phyloP scores from a whole-genome alignment of 2,888 invertebrate species.

The Marronus borbonicus region DNA sequence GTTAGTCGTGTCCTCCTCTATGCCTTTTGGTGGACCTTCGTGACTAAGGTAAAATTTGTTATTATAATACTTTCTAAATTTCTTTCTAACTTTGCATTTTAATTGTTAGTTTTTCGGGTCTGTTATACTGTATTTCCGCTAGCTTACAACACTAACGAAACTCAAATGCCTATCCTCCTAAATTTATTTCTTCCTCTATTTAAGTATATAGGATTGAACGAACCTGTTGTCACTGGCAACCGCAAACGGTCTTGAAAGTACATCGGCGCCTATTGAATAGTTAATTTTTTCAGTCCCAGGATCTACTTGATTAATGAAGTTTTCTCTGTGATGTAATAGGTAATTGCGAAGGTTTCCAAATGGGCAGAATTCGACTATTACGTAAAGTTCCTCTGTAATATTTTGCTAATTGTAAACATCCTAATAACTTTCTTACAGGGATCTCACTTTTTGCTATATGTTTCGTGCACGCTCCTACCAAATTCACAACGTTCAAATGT shows the following conservation, averaged over 20 bases:
- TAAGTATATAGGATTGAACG: conserved; percentile 51
- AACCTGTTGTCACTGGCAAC: conserved; percentile 75
- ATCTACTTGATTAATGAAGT: conserved; percentile 88
- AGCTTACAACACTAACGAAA: too few species aligned
- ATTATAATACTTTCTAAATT: too few species aligned
- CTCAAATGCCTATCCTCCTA: too few species aligned
- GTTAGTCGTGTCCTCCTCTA: conserved; percentile 63
- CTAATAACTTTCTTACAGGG: too few species aligned
- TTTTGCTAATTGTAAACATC: neutral
- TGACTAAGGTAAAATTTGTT: conserved; percentile 19
- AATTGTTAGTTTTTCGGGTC: too few species aligned
- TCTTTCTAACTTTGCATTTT: too few species aligned
- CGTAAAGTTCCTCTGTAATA: conserved; percentile 85
- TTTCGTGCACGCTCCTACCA: conserved; percentile 94
- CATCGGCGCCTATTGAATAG: conserved; percentile 75
- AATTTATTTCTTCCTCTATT: too few species aligned
- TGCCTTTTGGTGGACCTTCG: conserved; percentile 56
- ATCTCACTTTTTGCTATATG: conserved; percentile 88
- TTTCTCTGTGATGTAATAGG: conserved; percentile 84
- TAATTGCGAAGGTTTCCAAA: conserved; percentile 95
- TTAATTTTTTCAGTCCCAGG: conserved; percentile 80
- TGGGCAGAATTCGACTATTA: conserved; percentile 95
- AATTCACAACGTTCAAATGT: conserved; percentile 95
- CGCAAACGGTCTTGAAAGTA: conserved; percentile 74
- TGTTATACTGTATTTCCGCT: too few species aligned